A percentile compares a stretch with the other conserved stretches of the same genome.
Evolutionary conservation across 2,888 invertebrate species (phyloP).

Genomic region (Calameuta filiformis): DNA sequence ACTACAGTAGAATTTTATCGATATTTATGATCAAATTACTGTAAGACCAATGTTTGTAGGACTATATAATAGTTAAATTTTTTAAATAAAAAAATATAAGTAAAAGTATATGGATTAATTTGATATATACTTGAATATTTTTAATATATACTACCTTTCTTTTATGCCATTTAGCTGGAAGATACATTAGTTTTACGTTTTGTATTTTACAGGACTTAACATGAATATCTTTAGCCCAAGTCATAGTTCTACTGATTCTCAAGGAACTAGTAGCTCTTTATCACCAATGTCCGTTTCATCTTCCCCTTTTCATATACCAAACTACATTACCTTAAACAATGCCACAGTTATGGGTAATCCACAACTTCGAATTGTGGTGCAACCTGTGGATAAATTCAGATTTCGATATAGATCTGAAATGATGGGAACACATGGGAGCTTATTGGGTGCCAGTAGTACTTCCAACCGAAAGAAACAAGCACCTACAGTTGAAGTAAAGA

Average conservation of each 20-base stretch:
- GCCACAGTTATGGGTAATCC: slow-evolving; percentile 50
- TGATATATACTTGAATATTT: background rate
- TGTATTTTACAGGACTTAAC: slow-evolving; percentile 25
- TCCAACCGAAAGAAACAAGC: slow-evolving; percentile 74
- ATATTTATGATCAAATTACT: background rate
- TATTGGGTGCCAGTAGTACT: slow-evolving; percentile 74
- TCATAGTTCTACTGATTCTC: slow-evolving; percentile 36
- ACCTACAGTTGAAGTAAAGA: slow-evolving; percentile 79
- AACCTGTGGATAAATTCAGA: slow-evolving; percentile 83
- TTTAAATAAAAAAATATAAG: background rate
- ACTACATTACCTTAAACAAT: slow-evolving; percentile 36
- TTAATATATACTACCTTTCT: background rate
- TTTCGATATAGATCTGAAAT: slow-evolving; percentile 90
- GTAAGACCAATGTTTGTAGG: background rate
- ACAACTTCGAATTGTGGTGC: slow-evolving; percentile 74
- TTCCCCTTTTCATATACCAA: slow-evolving; percentile 33
- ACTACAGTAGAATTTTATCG: background rate
- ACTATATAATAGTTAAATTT: background rate
- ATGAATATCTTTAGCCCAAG: slow-evolving; percentile 29
- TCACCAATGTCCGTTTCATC: slow-evolving; percentile 42
- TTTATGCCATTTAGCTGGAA: background rate
- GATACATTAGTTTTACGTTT: background rate
- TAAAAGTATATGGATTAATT: background rate
- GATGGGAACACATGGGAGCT: slow-evolving; percentile 86
- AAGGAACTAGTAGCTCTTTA: slow-evolving; percentile 29